A percentile compares a stretch with the other conserved stretches of the same genome.
These are phyloP conservation scores for Ptychobarbus kaznakovi DNA, from an alignment of 2,797 vertebrate genomes.

Conservation along the genomic window DNA sequence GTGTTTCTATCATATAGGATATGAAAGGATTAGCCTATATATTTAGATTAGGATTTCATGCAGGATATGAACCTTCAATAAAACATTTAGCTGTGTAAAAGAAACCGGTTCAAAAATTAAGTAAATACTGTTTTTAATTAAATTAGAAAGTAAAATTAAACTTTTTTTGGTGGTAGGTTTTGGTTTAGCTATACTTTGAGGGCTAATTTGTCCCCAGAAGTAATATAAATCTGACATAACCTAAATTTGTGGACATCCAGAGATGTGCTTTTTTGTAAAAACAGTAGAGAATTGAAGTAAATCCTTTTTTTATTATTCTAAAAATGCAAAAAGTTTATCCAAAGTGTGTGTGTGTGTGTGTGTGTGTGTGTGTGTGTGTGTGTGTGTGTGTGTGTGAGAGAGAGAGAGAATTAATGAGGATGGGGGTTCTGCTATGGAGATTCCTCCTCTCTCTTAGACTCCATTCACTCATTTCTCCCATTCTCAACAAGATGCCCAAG, in stretches of 20 bases:
- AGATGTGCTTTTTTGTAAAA: slow-evolving; percentile 23
- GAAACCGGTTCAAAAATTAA: background rate
- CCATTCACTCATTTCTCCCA: slow-evolving; percentile 49
- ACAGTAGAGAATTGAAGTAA: background rate
- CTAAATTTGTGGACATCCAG: background rate
- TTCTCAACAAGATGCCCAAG: slow-evolving; percentile 54
- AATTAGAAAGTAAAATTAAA: background rate
- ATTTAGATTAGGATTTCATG: slow-evolving; percentile 24
- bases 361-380: background rate
- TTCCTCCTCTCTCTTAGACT: slow-evolving; percentile 47
- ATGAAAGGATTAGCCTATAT: slow-evolving; percentile 30
- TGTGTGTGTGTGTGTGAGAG: background rate
- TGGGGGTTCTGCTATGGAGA: slow-evolving; percentile 39
- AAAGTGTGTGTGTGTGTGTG: slow-evolving; percentile 3
- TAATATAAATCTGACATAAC: background rate
- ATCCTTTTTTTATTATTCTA: background rate
- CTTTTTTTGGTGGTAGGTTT: background rate
- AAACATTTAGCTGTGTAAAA: background rate
- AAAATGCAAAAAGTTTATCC: slow-evolving; percentile 1
- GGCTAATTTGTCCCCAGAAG: background rate
- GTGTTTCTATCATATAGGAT: slow-evolving; percentile 11
- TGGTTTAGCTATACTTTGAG: background rate
- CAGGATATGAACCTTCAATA: slow-evolving; percentile 14
- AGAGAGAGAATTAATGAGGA: slow-evolving; percentile 23
- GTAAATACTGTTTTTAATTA: slow-evolving; percentile 6